Conservation (phyloP, 1,140 invertebrate genomes). For the Monomorium pharaonis region DNA sequence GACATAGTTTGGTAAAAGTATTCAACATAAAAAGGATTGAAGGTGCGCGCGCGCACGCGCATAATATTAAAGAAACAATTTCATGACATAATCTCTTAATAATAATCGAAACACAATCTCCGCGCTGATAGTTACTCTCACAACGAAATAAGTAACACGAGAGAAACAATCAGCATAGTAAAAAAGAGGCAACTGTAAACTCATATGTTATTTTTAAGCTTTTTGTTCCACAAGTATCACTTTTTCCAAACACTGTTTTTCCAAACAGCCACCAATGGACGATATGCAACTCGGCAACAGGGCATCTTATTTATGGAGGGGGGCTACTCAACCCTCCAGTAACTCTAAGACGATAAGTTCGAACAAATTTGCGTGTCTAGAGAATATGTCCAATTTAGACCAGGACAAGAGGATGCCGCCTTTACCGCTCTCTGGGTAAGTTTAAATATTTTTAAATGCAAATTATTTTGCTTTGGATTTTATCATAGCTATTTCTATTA, state of each 20-base stretch:
- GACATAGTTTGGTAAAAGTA: neutral
- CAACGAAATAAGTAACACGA: neutral
- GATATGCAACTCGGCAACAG: conserved; percentile 83
- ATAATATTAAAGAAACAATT: no score
- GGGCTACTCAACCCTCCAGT: conserved; percentile 64
- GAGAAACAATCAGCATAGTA: neutral
- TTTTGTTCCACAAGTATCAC: neutral
- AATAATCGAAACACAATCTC: neutral
- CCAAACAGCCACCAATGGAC: conserved; percentile 82
- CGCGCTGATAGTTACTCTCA: neutral
- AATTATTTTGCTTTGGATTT: neutral
- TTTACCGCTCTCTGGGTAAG: conserved; percentile 81
- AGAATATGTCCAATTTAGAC: conserved; percentile 78
- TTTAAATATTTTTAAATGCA: conserved; percentile 16
- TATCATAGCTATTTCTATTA: neutral
- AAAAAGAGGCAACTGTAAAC: neutral
- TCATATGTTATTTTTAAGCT: neutral
- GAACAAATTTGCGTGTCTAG: conserved; percentile 84
- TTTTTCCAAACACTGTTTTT: no score
- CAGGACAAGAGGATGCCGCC: conserved; percentile 80
- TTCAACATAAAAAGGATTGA: neutral
- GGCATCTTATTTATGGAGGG: conserved; percentile 78
- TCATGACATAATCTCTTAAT: no score
- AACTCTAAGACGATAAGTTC: conserved; percentile 71
- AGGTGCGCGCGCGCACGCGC: no score